These are phyloP conservation scores for Macrosteles quadrilineatus DNA, from an alignment of 1,140 invertebrate species.

Conservation along the genomic window DNA sequence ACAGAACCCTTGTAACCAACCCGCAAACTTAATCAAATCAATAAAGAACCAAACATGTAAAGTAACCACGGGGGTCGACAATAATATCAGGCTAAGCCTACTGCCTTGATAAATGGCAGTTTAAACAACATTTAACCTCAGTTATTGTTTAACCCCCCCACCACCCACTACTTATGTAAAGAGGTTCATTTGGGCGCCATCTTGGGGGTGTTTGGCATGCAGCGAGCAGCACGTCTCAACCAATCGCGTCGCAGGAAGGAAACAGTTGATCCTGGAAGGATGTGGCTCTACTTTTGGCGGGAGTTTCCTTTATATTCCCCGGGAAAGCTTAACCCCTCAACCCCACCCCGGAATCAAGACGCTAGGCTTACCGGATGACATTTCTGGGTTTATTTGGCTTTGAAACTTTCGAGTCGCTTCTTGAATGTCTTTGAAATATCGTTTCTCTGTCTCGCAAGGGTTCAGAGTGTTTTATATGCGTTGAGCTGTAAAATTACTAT, in stretches of 20 bases:
- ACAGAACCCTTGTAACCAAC: neutral
- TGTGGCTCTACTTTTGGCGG: conserved; percentile 11
- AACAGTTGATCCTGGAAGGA: conserved; percentile 20
- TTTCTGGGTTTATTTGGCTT: neutral
- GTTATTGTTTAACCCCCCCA: neutral
- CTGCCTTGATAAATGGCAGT: conserved; percentile 12
- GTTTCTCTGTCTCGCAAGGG: neutral
- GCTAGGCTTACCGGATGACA: neutral
- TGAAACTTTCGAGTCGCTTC: neutral
- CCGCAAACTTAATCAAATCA: neutral
- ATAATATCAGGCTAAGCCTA: neutral
- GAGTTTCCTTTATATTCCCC: conserved; percentile 1
- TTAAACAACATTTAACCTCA: conserved; percentile 13
- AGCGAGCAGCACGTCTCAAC: neutral
- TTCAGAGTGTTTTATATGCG: no score
- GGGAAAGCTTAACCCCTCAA: neutral
- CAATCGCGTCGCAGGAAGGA: conserved; percentile 25
- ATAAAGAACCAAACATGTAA: neutral
- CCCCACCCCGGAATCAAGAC: neutral
- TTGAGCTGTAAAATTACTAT: no score
- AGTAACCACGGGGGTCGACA: neutral
- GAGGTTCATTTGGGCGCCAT: conserved; percentile 23
- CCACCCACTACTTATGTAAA: conserved; percentile 12
- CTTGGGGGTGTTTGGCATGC: conserved; percentile 14
- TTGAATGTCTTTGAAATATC: neutral